Percentiles rank a stretch among this genome's conserved stretches.
Evolutionary conservation across 2,888 invertebrate genomes (phyloP).

Genomic region (Allacma fusca): DNA sequence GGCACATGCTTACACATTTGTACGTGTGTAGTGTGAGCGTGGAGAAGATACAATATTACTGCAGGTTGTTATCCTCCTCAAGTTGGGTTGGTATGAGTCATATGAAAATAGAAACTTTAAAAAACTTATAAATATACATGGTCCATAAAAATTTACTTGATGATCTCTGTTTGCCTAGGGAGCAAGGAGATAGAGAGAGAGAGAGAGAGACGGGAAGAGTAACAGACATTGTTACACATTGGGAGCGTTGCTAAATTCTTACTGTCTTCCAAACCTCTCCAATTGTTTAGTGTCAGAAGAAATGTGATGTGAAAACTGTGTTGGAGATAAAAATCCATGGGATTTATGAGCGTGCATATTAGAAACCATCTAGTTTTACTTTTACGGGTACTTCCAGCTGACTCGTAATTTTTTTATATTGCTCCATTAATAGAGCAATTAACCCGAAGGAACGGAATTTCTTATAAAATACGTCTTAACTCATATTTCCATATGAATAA

Average conservation of each 20-base stretch:
- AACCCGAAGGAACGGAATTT: conserved; percentile 1
- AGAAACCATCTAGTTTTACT: not conserved
- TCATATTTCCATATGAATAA: no score
- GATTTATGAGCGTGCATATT: no score
- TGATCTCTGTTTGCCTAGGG: not conserved
- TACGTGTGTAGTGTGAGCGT: not conserved
- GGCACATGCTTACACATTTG: not conserved
- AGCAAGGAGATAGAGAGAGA: not conserved
- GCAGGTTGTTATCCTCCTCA: conserved; percentile 22
- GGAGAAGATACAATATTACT: not conserved
- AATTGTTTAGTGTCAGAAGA: no score
- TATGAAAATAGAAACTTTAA: conserved; percentile 16
- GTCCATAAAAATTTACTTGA: conserved; percentile 2
- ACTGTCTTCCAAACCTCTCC: not conserved
- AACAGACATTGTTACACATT: conserved; percentile 3
- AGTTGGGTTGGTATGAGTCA: not conserved
- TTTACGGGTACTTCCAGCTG: conserved; percentile 5
- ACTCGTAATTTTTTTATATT: conserved; percentile 16
- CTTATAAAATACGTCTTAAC: not conserved
- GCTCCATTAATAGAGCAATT: not conserved
- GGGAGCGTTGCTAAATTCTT: conserved; percentile 5
- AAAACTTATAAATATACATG: conserved; percentile 23
- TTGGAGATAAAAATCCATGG: no score
- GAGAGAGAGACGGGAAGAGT: not conserved
- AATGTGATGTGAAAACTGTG: no score